Percentiles rank a stretch among this genome's conserved stretches.
phyloP scores from a whole-genome alignment of 2,888 invertebrate species.

The Tryphoninae sp. region DNA sequence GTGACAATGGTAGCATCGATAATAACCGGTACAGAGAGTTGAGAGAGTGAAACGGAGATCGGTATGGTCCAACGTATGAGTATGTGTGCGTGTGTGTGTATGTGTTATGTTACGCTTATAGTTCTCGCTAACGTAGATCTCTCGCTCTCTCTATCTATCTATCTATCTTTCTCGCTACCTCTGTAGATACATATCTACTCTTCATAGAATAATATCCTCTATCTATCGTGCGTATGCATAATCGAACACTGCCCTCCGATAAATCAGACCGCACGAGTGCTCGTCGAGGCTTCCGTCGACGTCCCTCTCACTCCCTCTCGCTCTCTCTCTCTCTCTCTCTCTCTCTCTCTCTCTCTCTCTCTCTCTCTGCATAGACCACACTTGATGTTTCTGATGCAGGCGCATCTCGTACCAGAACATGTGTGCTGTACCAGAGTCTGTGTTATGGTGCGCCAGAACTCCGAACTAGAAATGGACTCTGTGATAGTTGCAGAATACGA shows the following conservation, averaged over 20 bases:
- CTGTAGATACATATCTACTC: constrained; percentile 10
- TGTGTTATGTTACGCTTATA: constrained; percentile 16
- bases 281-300: constrained; percentile 43
- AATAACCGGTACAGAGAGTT: constrained; percentile 45
- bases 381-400: neutral
- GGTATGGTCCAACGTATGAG: constrained; percentile 5
- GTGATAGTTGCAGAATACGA: constrained; percentile 16
- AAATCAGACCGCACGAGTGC: constrained; percentile 51
- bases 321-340: neutral
- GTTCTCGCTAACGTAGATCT: neutral
- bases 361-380: neutral
- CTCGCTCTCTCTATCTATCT: neutral
- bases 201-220: constrained; percentile 37
- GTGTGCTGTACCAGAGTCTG: too few species aligned
- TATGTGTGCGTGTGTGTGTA: neutral
- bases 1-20: constrained; percentile 46
- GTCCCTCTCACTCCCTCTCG: neutral
- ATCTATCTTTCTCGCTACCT: constrained; percentile 15
- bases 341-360: neutral
- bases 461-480: neutral
- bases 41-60: constrained; percentile 26
- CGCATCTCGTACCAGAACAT: neutral
- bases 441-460: neutral
- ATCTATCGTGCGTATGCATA: constrained; percentile 47
- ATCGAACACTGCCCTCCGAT: constrained; percentile 56